A percentile compares a stretch with the other conserved stretches of the same genome.
Evolutionary conservation across 2,797 vertebrate genomes (phyloP).

Genomic region (Scomberomorus guttatus): DNA sequence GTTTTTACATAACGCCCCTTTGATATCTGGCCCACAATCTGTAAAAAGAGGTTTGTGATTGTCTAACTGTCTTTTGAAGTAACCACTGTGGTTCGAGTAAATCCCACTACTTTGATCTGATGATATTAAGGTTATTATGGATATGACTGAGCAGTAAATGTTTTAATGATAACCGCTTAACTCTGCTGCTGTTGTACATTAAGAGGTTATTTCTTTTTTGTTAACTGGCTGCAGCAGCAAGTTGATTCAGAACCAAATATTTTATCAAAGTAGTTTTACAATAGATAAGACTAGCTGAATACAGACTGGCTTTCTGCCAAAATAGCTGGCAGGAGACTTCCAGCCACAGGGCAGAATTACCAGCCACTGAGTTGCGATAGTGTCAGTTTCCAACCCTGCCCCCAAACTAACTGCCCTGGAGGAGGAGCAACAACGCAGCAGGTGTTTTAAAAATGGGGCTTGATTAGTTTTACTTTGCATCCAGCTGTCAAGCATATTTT

Average conservation of each 20-base stretch:
- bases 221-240: slow-evolving; percentile 43
- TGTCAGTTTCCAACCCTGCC: slow-evolving; percentile 78
- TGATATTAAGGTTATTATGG: slow-evolving; percentile 50
- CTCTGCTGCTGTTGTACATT: slow-evolving; percentile 33
- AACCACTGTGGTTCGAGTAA: slow-evolving; percentile 51
- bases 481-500: slow-evolving; percentile 58
- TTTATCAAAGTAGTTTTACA: slow-evolving; percentile 50
- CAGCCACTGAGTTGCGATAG: slow-evolving; percentile 50
- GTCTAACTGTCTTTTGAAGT: slow-evolving; percentile 61
- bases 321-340: slow-evolving; percentile 54
- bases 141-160: slow-evolving; percentile 38
- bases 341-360: slow-evolving; percentile 63
- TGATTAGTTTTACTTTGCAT: slow-evolving; percentile 72
- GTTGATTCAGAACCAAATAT: slow-evolving; percentile 62
- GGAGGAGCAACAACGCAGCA: slow-evolving; percentile 63
- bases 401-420: slow-evolving; percentile 42
- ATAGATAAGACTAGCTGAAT: slow-evolving; percentile 50
- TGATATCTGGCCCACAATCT: slow-evolving; percentile 53
- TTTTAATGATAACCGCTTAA: slow-evolving; percentile 42
- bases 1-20: slow-evolving; percentile 53
- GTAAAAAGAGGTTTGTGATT: slow-evolving; percentile 53
- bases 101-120: slow-evolving; percentile 70
- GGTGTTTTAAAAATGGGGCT: slow-evolving; percentile 83
- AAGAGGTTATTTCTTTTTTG: slow-evolving; percentile 30
- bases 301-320: slow-evolving; percentile 57